Percentiles rank a stretch among this genome's conserved stretches.
phyloP scores from a whole-genome alignment of 2,888 invertebrate genomes.

The Eupithecia pulchellata region DNA sequence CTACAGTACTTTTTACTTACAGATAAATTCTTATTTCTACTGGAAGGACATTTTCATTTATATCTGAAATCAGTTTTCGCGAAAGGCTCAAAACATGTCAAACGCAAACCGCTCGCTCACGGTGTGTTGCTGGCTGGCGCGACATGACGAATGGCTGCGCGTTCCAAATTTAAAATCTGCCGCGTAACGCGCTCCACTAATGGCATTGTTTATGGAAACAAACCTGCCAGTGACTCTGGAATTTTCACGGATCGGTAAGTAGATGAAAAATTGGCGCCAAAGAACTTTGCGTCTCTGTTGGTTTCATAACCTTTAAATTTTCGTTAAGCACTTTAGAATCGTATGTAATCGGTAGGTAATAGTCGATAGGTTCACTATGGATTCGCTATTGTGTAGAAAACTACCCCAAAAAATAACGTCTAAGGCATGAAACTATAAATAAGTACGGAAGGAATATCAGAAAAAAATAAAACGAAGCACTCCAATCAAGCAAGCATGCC shows the following conservation, averaged over 20 bases:
- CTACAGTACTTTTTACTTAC: neutral
- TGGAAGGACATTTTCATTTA: neutral
- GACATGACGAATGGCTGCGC: slow-evolving; percentile 83
- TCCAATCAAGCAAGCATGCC: no score
- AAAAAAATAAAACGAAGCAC: no score
- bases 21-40: neutral
- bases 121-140: slow-evolving; percentile 77
- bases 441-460: no score
- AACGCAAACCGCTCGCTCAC: slow-evolving; percentile 50
- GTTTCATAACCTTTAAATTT: neutral
- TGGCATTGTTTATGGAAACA: slow-evolving; percentile 83
- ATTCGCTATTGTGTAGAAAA: no score
- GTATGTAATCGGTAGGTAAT: neutral
- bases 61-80: slow-evolving; percentile 28
- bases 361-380: no score
- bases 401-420: no score
- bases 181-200: slow-evolving; percentile 81
- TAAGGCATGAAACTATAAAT: no score
- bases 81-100: slow-evolving; percentile 60
- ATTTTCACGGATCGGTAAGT: slow-evolving; percentile 66
- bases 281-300: slow-evolving; percentile 2
- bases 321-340: neutral
- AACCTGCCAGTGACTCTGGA: slow-evolving; percentile 78
- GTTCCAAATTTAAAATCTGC: slow-evolving; percentile 85
- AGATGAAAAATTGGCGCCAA: slow-evolving; percentile 54